Base-by-base conservation (phyloP, 2,888 invertebrate species). In the Perizoma affinitatum region DNA sequence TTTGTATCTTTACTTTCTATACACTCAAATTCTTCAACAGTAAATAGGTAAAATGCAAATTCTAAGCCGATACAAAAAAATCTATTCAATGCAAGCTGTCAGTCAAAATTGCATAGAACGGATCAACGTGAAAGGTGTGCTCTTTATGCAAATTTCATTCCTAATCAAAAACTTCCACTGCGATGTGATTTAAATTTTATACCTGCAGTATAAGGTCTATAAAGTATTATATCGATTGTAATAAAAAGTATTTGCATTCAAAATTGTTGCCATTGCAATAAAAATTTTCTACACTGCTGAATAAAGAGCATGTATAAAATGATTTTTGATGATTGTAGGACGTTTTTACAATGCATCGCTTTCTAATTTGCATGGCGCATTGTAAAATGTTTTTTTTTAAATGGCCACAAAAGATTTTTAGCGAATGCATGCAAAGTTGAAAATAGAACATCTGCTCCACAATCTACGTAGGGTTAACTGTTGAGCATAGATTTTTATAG, bases 351-450 rank as follows among this genome's bases (percentile, higher is more conserved):
- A 65, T 65, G 62, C 62, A 70, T 69, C 68, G 66, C 69, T 68
- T 77, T 80, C 90, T 91, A 91, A 92, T 92, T 92, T 92, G 91
- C 92, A 92, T 92, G 88, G 84, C 78, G 85, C 83, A 86, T 91
- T 91, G 89, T 90, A 76, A 86, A 86, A 84, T 6, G 79, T 88
- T 87, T 86, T 88, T 89, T 44, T 88, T 85, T 82, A 88, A 91
- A 90, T 88, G 78, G 88, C 90, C 91, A 91, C 91, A 92, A 92
- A 86, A 86, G 91, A 83, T 88, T 90, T 91, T 79, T 89, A 86
- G 88, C 86, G 86, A 84, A 84, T 85, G 87, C 85, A 73, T 82
- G 82, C 80, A 72, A 82, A 83, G 76, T 83, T 79, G 71, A 82
- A 88, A 86, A 71, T 87, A 83, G 87, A 89, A 90, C 92, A 92